Conservation (phyloP, 2,888 invertebrate genomes). For the Peribatodes rhomboidaria region DNA sequence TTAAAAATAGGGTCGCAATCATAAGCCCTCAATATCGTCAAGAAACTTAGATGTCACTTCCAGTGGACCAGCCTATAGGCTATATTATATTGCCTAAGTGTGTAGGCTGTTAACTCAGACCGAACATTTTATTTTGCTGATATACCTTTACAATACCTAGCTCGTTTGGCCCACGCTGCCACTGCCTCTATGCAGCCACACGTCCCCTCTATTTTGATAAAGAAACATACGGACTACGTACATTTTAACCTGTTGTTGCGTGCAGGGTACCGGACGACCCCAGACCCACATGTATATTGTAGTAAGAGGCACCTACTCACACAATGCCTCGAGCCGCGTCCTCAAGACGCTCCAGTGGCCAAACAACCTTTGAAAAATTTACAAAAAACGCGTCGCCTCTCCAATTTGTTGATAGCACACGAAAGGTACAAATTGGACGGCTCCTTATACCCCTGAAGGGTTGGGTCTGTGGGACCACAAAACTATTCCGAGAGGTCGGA, state of each 20-base stretch:
- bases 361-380: slow-evolving; percentile 51
- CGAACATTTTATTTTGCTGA: too few relatives aligned
- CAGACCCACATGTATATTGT: slow-evolving; percentile 11
- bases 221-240: background rate
- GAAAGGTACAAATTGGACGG: slow-evolving; percentile 48
- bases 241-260: slow-evolving; percentile 8
- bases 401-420: slow-evolving; percentile 54
- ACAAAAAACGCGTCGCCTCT: slow-evolving; percentile 49
- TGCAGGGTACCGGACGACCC: background rate
- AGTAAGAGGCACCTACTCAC: slow-evolving; percentile 11
- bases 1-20: too few relatives aligned
- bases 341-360: slow-evolving; percentile 42
- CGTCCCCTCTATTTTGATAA: background rate
- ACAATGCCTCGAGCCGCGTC: slow-evolving; percentile 6
- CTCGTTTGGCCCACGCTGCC: background rate
- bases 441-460: slow-evolving; percentile 43
- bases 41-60: too few relatives aligned
- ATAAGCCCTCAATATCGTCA: too few relatives aligned
- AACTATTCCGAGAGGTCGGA: slow-evolving; percentile 46
- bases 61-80: too few relatives aligned
- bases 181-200: background rate
- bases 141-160: too few relatives aligned
- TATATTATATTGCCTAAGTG: too few relatives aligned
- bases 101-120: too few relatives aligned
- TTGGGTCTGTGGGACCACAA: slow-evolving; percentile 52